Evolutionary conservation across 2,113 vertebrate species (phyloP).

Genomic region (Psilopogon haemacephalus): DNA sequence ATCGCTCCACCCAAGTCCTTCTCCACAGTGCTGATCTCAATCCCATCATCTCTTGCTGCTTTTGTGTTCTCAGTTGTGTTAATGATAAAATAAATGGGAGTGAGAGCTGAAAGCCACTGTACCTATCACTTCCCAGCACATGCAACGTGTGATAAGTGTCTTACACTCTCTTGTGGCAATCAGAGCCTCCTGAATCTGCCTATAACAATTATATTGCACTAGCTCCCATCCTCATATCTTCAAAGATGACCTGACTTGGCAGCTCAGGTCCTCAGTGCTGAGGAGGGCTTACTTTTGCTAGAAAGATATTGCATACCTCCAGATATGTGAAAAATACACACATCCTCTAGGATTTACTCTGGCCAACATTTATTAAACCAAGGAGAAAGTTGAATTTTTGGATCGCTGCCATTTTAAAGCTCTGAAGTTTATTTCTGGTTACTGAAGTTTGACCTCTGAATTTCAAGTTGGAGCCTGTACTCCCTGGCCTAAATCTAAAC

Average conservation of each 20-base stretch:
- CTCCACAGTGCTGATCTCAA: too few relatives aligned
- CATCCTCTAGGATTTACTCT: neutral
- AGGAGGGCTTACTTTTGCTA: neutral
- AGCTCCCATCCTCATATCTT: neutral
- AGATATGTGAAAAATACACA: neutral
- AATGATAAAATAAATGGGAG: neutral
- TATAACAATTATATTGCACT: neutral
- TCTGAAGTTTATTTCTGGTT: conserved; percentile 50
- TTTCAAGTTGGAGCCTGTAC: conserved; percentile 19
- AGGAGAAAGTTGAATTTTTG: conserved; percentile 20
- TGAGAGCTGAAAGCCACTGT: neutral
- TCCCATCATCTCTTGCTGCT: neutral
- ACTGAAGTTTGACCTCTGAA: conserved; percentile 36
- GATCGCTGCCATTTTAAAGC: conserved; percentile 29
- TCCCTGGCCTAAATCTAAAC: conserved; percentile 54
- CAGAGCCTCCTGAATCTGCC: neutral
- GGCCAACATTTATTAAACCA: neutral
- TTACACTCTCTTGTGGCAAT: neutral
- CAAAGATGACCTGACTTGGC: neutral
- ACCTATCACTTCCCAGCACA: neutral
- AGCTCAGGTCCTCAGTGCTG: neutral
- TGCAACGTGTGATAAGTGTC: neutral
- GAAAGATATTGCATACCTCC: neutral
- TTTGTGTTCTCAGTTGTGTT: neutral
- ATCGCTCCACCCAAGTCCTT: too few relatives aligned